phyloP scores from a whole-genome alignment of 2,888 invertebrate species.

The Ophion slaviceki region DNA sequence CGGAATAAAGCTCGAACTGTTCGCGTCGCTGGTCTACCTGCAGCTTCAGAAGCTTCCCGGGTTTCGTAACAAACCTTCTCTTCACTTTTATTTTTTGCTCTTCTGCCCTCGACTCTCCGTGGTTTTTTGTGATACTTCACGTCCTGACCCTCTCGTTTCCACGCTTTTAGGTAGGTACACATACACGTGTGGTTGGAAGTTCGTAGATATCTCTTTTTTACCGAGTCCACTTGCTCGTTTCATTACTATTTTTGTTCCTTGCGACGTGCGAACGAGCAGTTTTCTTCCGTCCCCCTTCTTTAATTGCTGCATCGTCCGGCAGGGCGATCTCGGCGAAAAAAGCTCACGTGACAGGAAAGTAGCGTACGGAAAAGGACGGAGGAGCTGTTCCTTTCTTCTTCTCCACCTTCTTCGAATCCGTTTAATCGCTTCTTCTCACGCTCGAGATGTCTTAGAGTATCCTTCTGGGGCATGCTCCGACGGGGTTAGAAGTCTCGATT shows the following conservation, averaged over 20 bases:
- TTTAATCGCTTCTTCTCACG: slow-evolving; percentile 55
- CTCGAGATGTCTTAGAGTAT: slow-evolving; percentile 39
- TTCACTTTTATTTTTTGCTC: slow-evolving; percentile 36
- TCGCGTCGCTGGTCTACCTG: neutral
- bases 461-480: slow-evolving; percentile 16
- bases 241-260: slow-evolving; percentile 45
- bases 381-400: neutral
- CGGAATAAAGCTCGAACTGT: neutral
- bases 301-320: slow-evolving; percentile 56
- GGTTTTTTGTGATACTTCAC: slow-evolving; percentile 7
- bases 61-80: slow-evolving; percentile 58
- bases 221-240: slow-evolving; percentile 21
- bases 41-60: slow-evolving; percentile 37
- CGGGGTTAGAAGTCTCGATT: neutral
- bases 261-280: slow-evolving; percentile 34
- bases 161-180: slow-evolving; percentile 6
- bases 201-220: slow-evolving; percentile 1
- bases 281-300: slow-evolving; percentile 27
- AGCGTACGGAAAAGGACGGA: neutral
- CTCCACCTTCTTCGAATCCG: slow-evolving; percentile 34
- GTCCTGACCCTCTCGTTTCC: slow-evolving; percentile 19
- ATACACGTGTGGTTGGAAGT: neutral
- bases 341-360: neutral
- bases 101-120: slow-evolving; percentile 4
- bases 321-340: slow-evolving; percentile 18